These are phyloP conservation scores for Pseudonaja textilis DNA, from an alignment of 2,113 vertebrate genomes.

Conservation along the genomic window DNA sequence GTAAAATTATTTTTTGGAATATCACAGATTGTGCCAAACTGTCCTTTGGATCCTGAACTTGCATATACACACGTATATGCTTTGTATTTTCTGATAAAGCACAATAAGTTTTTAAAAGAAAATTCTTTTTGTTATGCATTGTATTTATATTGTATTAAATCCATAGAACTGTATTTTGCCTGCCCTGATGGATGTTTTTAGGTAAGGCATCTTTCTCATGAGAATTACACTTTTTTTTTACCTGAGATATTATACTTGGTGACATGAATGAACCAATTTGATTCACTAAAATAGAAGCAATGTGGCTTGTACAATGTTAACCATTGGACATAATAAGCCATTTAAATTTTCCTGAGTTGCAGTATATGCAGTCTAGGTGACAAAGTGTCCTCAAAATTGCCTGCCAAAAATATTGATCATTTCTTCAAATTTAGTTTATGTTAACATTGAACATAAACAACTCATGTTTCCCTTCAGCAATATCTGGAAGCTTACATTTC, in stretches of 20 bases:
- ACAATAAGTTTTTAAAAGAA: neutral
- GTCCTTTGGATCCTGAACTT: neutral
- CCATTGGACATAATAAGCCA: neutral
- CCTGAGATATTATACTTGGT: neutral
- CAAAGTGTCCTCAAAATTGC: neutral
- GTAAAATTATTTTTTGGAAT: neutral
- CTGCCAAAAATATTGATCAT: neutral
- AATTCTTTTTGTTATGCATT: neutral
- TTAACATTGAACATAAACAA: neutral
- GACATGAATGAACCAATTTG: neutral
- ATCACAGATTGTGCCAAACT: neutral
- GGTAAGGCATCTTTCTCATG: neutral
- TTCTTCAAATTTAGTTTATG: neutral
- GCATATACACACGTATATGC: neutral
- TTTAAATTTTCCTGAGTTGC: neutral
- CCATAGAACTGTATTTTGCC: neutral
- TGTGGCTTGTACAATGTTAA: neutral
- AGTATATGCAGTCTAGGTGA: no score
- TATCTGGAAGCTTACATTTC: neutral
- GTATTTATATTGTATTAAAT: neutral
- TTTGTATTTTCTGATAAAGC: neutral
- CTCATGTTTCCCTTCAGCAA: neutral
- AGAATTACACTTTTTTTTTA: neutral
- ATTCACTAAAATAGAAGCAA: neutral
- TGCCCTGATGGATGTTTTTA: neutral